Percentiles rank a stretch among this genome's conserved stretches.
These are phyloP conservation scores for Hypotaenidia philippensis DNA, from an alignment of 2,797 vertebrate species.

Conservation along the genomic window DNA sequence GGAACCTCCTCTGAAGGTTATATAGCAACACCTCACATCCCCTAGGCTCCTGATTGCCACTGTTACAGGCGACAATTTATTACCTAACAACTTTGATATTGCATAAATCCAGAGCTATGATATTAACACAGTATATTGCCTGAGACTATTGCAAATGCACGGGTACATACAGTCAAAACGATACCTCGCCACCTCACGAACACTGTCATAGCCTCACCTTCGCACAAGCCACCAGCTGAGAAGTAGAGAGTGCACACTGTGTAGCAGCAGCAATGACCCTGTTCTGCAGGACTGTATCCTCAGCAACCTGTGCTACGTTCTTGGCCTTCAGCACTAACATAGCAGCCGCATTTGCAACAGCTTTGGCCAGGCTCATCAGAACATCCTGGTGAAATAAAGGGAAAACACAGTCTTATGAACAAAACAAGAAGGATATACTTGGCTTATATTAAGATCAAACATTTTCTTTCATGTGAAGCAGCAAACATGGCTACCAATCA, in stretches of 20 bases:
- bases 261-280: conserved; percentile 97
- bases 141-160: rapidly evolving
- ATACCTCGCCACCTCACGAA: rapidly evolving
- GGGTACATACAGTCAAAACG: rapidly evolving
- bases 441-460: background rate
- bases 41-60: background rate
- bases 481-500: background rate
- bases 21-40: background rate
- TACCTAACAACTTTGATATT: background rate
- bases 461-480: background rate
- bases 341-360: conserved; percentile 97
- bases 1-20: background rate
- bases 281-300: conserved; percentile 95
- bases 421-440: background rate
- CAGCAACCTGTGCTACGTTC: conserved; percentile 96
- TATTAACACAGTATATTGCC: too few species aligned
- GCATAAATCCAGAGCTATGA: background rate
- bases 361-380: conserved; percentile 98
- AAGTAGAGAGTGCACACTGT: conserved; percentile 97
- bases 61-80: background rate
- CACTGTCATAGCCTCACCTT: conserved; percentile 83
- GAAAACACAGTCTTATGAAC: background rate
- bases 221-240: conserved; percentile 97
- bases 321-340: conserved; percentile 98
- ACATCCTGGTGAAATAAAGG: conserved; percentile 86